A percentile compares a stretch with the other conserved stretches of the same genome.
These are phyloP conservation scores for Drosophila cyrtoloma DNA, from an alignment of 2,888 invertebrate genomes.

Conservation along the genomic window DNA sequence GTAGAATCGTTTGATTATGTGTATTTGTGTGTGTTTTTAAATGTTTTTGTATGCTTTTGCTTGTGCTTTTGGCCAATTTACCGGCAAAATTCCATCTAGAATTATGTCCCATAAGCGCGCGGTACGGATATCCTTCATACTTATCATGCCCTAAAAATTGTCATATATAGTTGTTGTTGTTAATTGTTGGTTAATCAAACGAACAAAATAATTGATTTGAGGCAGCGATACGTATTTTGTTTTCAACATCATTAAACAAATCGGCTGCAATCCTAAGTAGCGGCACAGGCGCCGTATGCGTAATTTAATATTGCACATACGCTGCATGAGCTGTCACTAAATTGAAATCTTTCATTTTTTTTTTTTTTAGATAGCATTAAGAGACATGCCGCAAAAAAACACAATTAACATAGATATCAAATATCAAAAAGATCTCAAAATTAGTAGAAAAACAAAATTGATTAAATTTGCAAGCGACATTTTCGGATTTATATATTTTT, in stretches of 20 bases:
- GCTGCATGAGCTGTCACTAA: conserved; percentile 33
- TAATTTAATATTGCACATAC: conserved; percentile 64
- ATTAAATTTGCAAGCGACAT: conserved; percentile 52
- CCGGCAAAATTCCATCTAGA: conserved; percentile 86
- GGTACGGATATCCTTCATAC: conserved; percentile 85
- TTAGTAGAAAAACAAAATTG: conserved; percentile 51
- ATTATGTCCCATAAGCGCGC: conserved; percentile 85
- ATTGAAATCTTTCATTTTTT: conserved; percentile 7
- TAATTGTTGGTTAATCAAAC: conserved; percentile 63
- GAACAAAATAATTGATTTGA: conserved; percentile 41
- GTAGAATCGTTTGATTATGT: conserved; percentile 20
- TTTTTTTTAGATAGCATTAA: conserved; percentile 40
- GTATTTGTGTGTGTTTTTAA: conserved; percentile 24
- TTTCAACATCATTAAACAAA: conserved; percentile 5
- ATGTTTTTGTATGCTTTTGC: conserved; percentile 32
- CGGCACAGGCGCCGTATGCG: conserved; percentile 58
- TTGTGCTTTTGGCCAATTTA: conserved; percentile 83
- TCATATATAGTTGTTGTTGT: conserved; percentile 64
- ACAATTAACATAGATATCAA: conserved; percentile 23
- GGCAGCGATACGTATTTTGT: conserved; percentile 9
- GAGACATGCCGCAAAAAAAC: conserved; percentile 61
- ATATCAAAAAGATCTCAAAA: conserved; percentile 29
- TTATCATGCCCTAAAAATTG: conserved; percentile 85
- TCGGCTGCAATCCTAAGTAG: not conserved
- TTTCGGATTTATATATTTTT: conserved; percentile 9